Evolutionary conservation across 2,888 invertebrate genomes (phyloP).

Genomic region (Diabrotica balteata): DNA sequence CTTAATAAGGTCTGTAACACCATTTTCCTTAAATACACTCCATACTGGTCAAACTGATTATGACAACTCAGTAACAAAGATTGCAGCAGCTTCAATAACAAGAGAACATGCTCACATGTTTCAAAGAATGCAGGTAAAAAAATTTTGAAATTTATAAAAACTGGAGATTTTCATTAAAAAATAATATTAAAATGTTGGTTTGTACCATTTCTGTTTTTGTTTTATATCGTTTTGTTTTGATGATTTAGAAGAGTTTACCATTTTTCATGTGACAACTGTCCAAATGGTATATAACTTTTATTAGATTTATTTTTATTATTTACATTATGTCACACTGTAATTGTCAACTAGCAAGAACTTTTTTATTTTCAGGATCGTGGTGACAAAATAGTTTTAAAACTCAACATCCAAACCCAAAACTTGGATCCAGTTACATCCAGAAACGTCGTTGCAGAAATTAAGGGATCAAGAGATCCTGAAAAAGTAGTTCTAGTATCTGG

Average conservation of each 20-base stretch:
- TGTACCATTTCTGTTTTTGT: too few relatives aligned
- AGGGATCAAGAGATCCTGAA: slow-evolving; percentile 62
- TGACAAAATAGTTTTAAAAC: slow-evolving; percentile 62
- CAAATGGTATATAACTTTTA: too few relatives aligned
- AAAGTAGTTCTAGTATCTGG: slow-evolving; percentile 79
- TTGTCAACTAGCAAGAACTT: background rate
- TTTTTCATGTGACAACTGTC: too few relatives aligned
- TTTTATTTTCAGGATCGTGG: slow-evolving; percentile 43
- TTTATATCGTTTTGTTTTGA: too few relatives aligned
- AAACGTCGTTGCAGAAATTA: slow-evolving; percentile 76
- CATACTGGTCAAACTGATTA: slow-evolving; percentile 80
- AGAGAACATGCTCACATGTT: slow-evolving; percentile 81
- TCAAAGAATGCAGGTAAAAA: slow-evolving; percentile 60
- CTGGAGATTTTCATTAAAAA: too few relatives aligned
- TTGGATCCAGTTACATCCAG: slow-evolving; percentile 68
- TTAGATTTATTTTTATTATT: too few relatives aligned
- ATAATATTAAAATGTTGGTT: too few relatives aligned
- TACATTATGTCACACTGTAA: too few relatives aligned
- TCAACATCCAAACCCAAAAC: slow-evolving; percentile 72
- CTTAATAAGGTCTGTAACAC: slow-evolving; percentile 77
- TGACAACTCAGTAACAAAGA: slow-evolving; percentile 65
- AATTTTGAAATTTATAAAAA: too few relatives aligned
- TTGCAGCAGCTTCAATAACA: slow-evolving; percentile 78
- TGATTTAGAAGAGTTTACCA: too few relatives aligned
- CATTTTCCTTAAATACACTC: slow-evolving; percentile 78